Conservation (phyloP, 53 echinoderm and acorn worm genomes). For the Mesocentrotus franciscanus region DNA sequence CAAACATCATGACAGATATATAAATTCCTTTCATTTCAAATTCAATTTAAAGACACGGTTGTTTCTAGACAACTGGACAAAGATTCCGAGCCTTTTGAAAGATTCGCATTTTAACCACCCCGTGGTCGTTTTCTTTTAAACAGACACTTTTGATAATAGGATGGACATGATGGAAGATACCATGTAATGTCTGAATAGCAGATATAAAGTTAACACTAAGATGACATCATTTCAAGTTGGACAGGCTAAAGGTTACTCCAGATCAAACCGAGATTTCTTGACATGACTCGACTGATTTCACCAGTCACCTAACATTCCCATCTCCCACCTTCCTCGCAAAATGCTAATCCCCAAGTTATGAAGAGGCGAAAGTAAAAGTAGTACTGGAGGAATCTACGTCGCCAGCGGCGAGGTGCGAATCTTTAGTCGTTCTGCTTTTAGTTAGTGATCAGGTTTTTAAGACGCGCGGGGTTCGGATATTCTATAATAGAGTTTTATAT, state of each 20-base stretch:
- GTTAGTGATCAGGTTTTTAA: conserved; percentile 63
- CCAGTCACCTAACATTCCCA: conserved; percentile 50
- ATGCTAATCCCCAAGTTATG: conserved; percentile 49
- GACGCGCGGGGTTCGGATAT: conserved; percentile 50
- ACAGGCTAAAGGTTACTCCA: conserved; percentile 43
- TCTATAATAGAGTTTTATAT: conserved; percentile 68
- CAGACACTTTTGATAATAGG: background rate
- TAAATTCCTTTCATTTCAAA: background rate
- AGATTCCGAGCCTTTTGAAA: background rate
- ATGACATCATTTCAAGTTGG: background rate
- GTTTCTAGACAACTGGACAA: background rate
- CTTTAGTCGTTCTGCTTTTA: conserved; percentile 67
- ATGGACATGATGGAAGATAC: background rate
- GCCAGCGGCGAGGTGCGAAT: conserved; percentile 61
- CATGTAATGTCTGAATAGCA: background rate
- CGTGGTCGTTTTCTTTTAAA: background rate
- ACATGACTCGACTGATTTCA: conserved; percentile 60
- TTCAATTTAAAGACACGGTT: background rate
- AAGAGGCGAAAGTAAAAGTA: conserved; percentile 61
- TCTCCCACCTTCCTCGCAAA: conserved; percentile 63
- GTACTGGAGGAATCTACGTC: conserved; percentile 51
- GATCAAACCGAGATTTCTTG: conserved; percentile 13
- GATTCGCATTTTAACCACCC: background rate
- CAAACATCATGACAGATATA: no score
- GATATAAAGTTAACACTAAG: background rate